Percentiles rank a stretch among this genome's conserved stretches.
These are phyloP conservation scores for Actenoides lindsayi DNA, from an alignment of 2,113 vertebrate species.

Conservation along the genomic window DNA sequence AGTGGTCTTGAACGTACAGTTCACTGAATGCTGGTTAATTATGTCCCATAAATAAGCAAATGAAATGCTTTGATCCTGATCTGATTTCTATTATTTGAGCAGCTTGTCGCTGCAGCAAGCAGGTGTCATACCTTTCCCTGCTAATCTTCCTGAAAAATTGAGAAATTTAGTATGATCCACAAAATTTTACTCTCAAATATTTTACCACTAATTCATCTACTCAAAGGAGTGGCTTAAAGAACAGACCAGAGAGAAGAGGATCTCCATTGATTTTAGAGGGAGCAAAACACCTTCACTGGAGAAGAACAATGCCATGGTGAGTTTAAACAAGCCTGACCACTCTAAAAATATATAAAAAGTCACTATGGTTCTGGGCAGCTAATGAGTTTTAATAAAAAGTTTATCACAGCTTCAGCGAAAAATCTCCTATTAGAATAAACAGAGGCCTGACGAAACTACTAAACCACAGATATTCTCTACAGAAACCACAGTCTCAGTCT, in stretches of 20 bases:
- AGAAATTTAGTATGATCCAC: not conserved
- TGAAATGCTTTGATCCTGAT: not conserved
- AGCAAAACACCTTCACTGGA: not conserved
- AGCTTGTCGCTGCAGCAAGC: not conserved
- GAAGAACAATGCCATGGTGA: not conserved
- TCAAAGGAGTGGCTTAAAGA: not conserved
- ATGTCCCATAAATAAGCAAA: slow-evolving; percentile 33
- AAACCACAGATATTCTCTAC: not conserved
- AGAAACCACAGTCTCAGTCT: not conserved
- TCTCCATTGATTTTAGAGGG: not conserved
- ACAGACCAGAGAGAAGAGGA: not conserved
- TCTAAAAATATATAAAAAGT: not conserved
- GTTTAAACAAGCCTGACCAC: not conserved
- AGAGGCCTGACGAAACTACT: not conserved
- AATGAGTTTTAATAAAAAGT: not conserved
- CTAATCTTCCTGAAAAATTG: not conserved
- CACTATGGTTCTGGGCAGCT: not conserved
- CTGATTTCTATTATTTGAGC: not conserved
- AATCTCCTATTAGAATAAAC: not conserved
- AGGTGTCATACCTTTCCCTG: not conserved
- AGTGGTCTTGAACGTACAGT: not conserved
- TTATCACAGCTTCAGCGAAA: not conserved
- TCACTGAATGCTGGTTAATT: slow-evolving; percentile 26
- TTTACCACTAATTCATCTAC: not conserved
- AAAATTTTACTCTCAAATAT: not conserved